These are phyloP conservation scores for Heterotis niloticus DNA, from an alignment of 2,113 vertebrate species.

Conservation along the genomic window DNA sequence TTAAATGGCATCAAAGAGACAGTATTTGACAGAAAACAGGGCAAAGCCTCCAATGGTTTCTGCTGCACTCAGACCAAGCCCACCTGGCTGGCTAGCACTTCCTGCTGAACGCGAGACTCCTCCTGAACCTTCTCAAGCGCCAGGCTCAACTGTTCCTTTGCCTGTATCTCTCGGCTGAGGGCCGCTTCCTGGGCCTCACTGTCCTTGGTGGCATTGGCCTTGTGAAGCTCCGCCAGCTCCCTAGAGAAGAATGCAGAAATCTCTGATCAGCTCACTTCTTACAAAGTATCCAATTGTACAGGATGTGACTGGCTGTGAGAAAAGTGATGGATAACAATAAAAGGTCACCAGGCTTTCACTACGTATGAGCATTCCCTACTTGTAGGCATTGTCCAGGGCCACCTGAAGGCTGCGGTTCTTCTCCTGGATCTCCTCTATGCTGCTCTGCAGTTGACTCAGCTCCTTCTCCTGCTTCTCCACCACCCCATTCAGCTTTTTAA, in stretches of 20 bases:
- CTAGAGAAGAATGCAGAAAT: constrained; percentile 51
- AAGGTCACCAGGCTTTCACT: neutral
- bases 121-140: constrained; percentile 83
- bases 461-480: constrained; percentile 90
- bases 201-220: constrained; percentile 83
- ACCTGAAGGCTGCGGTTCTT: constrained; percentile 84
- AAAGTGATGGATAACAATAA: neutral
- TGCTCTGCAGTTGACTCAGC: constrained; percentile 67
- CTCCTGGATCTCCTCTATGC: constrained; percentile 81
- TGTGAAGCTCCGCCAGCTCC: constrained; percentile 91
- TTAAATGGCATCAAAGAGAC: neutral
- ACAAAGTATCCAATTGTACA: neutral
- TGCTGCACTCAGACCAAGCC: neutral
- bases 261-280: neutral
- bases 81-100: constrained; percentile 84
- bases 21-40: neutral
- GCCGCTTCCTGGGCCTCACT: constrained; percentile 86
- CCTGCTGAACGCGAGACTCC: constrained; percentile 83
- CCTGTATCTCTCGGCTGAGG: constrained; percentile 78
- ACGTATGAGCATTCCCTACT: constrained; percentile 59
- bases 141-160: constrained; percentile 80
- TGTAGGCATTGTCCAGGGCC: constrained; percentile 85
- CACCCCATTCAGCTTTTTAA: constrained; percentile 82
- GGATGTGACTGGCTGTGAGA: neutral
- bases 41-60: too few relatives aligned